Percentiles rank a stretch among this genome's conserved stretches.
Conservation (phyloP, 2,113 vertebrate species). For the Coturnix japonica region DNA sequence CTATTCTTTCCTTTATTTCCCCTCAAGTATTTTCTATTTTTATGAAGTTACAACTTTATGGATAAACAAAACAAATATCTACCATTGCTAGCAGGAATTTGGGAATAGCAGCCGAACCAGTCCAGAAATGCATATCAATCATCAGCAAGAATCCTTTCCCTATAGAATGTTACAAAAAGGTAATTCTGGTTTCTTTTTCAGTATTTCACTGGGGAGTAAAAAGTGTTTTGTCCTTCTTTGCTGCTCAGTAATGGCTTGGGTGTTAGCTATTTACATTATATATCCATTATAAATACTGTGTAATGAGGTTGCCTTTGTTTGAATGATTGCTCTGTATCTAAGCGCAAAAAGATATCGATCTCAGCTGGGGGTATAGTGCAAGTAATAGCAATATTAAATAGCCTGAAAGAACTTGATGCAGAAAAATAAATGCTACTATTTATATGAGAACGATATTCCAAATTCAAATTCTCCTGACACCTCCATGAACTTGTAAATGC, state of each 20-base stretch:
- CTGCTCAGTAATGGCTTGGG: rapidly evolving
- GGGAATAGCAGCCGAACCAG: not conserved
- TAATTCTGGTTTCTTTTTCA: not conserved
- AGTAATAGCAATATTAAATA: not conserved
- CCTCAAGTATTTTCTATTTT: not conserved
- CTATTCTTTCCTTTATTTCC: not conserved
- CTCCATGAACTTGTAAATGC: conserved; percentile 64
- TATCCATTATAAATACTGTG: not conserved
- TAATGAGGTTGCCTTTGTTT: not conserved
- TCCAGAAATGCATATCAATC: not conserved
- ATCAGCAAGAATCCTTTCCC: not conserved
- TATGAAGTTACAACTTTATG: not conserved
- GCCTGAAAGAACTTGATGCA: conserved; percentile 16
- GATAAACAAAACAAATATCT: not conserved
- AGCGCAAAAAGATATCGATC: not conserved
- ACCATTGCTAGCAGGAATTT: not conserved
- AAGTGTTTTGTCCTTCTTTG: not conserved
- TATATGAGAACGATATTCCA: conserved; percentile 51
- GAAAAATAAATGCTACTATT: not conserved
- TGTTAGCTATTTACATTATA: not conserved
- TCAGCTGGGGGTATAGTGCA: not conserved
- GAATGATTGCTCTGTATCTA: not conserved
- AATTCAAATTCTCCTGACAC: conserved; percentile 37
- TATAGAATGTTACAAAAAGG: not conserved
- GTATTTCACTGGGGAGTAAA: not conserved